Evolutionary conservation across 2,113 vertebrate genomes (phyloP), one percentile per base, ranked within the genome.

Genomic region (Arothron firmamentum): DNA sequence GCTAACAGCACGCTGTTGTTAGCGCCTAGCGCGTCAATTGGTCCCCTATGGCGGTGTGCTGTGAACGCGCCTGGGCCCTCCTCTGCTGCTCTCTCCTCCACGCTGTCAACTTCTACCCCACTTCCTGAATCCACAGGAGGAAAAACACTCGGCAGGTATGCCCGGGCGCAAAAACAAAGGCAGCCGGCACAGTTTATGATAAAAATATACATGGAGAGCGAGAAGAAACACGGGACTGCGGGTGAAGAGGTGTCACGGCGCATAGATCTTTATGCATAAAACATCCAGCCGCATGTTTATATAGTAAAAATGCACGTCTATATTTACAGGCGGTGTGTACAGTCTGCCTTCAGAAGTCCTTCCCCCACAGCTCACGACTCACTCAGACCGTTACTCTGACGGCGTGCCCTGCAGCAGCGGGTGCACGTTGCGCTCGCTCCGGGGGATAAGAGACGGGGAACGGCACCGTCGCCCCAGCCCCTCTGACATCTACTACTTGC

Each of bases 371-470:
- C 59, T 6, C 38, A 42, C 72, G 77, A 85, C 61, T 72, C 77
- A 77, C 58, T 56, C 50, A 50, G 18, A 58, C 57, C 58, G 59
- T 42, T 59, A 52, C 47, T 74, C 65, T 53, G 50, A 74, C 48
- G 59, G 57, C 4, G 12, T 49, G 66, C 65, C 81, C 68, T 72
- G 73, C 62, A 70, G 83, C 31, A 1, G 75, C 56, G 59, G 70
- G 47, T 68, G 68, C 65, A 68, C 61, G 69, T 62, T 51, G 66
- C 51, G 23, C 65, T 72, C 76, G 74, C 64, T 55, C 48, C 52
- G n/a, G 52, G 76, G 62, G 67, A 72, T 56, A 21, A 72, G 53
- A 65, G 57, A 71, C n/a, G 46, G 65, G 72, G 65, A 79, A 71
- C 70, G 79, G 66, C 77, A 38, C 77, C 62, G 41, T 68, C 46